A percentile compares a stretch with the other conserved stretches of the same genome.
Conservation (phyloP, 2,113 vertebrate genomes). For the Platycercus adscitus region DNA sequence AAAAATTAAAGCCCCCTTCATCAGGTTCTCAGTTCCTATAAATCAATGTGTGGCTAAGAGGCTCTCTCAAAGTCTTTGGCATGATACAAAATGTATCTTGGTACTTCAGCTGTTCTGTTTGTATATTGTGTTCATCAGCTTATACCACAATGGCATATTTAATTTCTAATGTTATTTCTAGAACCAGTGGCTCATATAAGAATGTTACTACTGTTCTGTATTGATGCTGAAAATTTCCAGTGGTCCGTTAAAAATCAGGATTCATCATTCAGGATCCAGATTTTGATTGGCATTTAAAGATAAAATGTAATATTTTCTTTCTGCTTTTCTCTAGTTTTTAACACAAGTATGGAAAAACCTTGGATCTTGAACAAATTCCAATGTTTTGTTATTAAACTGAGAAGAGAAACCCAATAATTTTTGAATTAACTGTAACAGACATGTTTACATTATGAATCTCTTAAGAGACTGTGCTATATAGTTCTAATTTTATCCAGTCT, state of each 20-base stretch:
- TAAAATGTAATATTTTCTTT: neutral
- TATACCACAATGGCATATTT: neutral
- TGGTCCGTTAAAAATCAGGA: neutral
- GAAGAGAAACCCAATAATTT: constrained; percentile 39
- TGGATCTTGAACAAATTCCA: neutral
- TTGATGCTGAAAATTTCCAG: neutral
- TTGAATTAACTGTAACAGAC: constrained; percentile 3
- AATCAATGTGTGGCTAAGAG: neutral
- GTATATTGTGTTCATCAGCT: neutral
- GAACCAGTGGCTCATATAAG: neutral
- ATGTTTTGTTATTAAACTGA: constrained; percentile 8
- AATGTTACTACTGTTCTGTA: neutral
- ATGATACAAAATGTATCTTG: neutral
- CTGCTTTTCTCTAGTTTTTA: neutral
- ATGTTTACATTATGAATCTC: constrained; percentile 16
- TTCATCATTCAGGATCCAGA: neutral
- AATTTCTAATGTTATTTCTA: neutral
- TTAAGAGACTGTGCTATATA: neutral
- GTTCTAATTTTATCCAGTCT: constrained; percentile 2
- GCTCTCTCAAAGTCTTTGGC: neutral
- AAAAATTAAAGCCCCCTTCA: neutral
- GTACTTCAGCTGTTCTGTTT: neutral
- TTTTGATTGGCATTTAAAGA: neutral
- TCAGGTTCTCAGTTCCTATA: neutral
- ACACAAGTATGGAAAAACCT: neutral